phyloP scores from a whole-genome alignment of 2,113 vertebrate genomes.

The Orientallactaga bullata region DNA sequence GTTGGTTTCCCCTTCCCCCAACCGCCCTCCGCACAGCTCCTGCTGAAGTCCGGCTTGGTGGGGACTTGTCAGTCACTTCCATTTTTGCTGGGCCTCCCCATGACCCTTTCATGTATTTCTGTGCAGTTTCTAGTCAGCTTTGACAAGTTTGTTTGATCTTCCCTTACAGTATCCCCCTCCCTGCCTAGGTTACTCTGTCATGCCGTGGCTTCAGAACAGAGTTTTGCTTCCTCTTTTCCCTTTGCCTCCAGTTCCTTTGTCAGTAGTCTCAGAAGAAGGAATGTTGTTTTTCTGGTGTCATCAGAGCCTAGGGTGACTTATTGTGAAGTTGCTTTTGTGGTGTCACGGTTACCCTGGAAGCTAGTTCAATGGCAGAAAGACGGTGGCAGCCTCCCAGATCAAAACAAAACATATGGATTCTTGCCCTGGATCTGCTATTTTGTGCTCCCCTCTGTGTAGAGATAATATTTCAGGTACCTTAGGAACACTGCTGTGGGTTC shows the following conservation, averaged over 20 bases:
- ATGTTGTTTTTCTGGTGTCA: conserved; percentile 87
- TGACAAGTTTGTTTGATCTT: conserved; percentile 73
- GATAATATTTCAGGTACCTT: conserved; percentile 51
- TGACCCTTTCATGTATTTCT: conserved; percentile 71
- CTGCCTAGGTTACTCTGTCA: conserved; percentile 66
- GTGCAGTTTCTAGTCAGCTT: conserved; percentile 58
- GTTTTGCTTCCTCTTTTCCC: conserved; percentile 55
- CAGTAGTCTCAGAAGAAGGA: conserved; percentile 83
- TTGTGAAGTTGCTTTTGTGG: conserved; percentile 75
- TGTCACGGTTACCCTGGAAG: conserved; percentile 57
- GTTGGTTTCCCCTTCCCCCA: not conserved
- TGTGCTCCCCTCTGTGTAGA: not conserved
- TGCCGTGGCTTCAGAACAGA: conserved; percentile 61
- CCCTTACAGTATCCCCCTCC: conserved; percentile 56
- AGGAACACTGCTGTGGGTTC: not conserved
- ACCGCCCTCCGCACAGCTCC: not conserved
- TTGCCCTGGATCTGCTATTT: conserved; percentile 5
- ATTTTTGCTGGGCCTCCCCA: conserved; percentile 34
- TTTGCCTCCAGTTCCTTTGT: conserved; percentile 83
- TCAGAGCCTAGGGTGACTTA: conserved; percentile 82
- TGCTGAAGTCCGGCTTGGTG: not conserved
- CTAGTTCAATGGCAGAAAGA: conserved; percentile 38
- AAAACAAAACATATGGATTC: conserved; percentile 51
- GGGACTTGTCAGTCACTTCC: conserved; percentile 15
- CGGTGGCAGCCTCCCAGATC: conserved; percentile 41